phyloP scores from a whole-genome alignment of 2,797 vertebrate species.

The Denticeps clupeoides region DNA sequence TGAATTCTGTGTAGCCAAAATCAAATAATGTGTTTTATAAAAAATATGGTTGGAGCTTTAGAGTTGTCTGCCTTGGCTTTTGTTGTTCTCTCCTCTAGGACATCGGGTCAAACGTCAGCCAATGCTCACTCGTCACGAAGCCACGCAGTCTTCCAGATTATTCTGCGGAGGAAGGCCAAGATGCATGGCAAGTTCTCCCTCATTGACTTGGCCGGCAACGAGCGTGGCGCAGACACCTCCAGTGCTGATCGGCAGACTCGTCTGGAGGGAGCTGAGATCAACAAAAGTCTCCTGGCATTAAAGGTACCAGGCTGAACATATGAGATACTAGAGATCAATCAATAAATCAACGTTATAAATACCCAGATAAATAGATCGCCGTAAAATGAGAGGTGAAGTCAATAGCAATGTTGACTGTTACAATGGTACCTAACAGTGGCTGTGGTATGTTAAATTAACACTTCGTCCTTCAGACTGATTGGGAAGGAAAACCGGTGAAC shows the following conservation, averaged over 20 bases:
- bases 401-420: too few species aligned
- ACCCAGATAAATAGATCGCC: too few species aligned
- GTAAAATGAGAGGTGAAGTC: too few species aligned
- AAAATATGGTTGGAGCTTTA: too few species aligned
- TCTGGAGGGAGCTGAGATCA: slow-evolving; percentile 82
- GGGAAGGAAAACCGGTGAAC: too few species aligned
- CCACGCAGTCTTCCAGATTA: slow-evolving; percentile 82
- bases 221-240: slow-evolving; percentile 78
- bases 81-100: slow-evolving; percentile 45
- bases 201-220: slow-evolving; percentile 81
- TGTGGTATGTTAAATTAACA: too few species aligned
- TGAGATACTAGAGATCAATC: too few species aligned
- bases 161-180: slow-evolving; percentile 74
- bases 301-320: slow-evolving; percentile 57
- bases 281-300: slow-evolving; percentile 82
- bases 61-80: neutral
- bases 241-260: slow-evolving; percentile 76
- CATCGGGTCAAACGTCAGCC: slow-evolving; percentile 81
- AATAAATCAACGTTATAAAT: too few species aligned
- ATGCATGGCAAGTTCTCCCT: slow-evolving; percentile 83
- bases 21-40: too few species aligned
- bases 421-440: too few species aligned
- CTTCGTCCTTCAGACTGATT: too few species aligned
- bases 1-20: too few species aligned
- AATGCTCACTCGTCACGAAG: slow-evolving; percentile 82